A percentile compares a stretch with the other conserved stretches of the same genome.
Conservation (phyloP, 1,140 invertebrate species). For the Matsumurasca onukii region DNA sequence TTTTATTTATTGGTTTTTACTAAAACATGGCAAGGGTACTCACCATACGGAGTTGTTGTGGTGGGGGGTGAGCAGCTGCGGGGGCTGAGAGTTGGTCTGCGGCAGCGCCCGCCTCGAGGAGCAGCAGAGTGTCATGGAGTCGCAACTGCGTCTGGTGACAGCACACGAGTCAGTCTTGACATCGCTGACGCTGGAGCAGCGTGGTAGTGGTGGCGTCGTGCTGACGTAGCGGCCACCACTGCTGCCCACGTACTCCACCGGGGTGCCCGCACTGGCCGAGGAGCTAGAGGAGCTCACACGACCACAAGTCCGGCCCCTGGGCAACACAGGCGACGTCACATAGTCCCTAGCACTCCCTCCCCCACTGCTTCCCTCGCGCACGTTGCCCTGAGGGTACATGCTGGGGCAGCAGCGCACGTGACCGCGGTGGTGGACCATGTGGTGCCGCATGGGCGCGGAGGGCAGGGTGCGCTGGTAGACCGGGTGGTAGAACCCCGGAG, state of each 20-base stretch:
- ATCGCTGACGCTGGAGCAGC: conserved; percentile 24
- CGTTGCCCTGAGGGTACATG: conserved; percentile 5
- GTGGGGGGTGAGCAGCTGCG: conserved; percentile 12
- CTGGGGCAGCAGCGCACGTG: conserved; percentile 3
- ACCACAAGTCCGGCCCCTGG: background rate
- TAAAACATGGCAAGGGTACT: background rate
- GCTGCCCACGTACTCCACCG: conserved; percentile 33
- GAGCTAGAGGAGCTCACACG: background rate
- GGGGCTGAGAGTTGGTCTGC: background rate
- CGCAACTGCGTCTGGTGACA: background rate
- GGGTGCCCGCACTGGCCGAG: background rate
- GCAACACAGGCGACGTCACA: conserved; percentile 16
- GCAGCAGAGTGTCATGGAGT: background rate
- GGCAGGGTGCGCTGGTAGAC: conserved; percentile 18
- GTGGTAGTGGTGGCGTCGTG: conserved; percentile 25
- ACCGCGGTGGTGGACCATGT: background rate
- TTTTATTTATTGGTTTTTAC: background rate
- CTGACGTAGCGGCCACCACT: conserved; percentile 31
- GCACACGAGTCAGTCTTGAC: conserved; percentile 24
- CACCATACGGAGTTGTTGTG: conserved; percentile 25
- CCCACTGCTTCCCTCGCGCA: background rate
- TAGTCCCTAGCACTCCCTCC: conserved; percentile 16
- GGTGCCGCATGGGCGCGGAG: background rate
- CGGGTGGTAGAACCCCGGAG: conserved; percentile 44
- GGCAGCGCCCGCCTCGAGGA: background rate